phyloP scores from a whole-genome alignment of 2,888 invertebrate genomes.

The Hirtodrosophila duncani region DNA sequence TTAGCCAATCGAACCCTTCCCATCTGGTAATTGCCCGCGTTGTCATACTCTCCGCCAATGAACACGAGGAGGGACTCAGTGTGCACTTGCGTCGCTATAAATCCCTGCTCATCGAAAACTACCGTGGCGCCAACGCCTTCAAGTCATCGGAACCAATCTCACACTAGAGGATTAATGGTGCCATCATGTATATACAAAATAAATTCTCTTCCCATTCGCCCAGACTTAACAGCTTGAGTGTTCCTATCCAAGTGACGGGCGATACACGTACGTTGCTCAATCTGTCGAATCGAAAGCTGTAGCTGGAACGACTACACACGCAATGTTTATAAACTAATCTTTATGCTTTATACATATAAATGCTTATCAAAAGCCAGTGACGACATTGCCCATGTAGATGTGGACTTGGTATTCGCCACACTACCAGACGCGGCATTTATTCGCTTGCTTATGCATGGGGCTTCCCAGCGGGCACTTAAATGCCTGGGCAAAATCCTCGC shows the following conservation, averaged over 20 bases:
- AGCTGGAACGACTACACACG: neutral
- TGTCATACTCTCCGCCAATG: constrained; percentile 81
- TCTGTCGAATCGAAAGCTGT: constrained; percentile 13
- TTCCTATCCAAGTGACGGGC: too few relatives aligned
- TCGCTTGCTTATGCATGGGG: constrained; percentile 64
- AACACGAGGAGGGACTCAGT: constrained; percentile 80
- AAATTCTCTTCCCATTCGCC: too few relatives aligned
- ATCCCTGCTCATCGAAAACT: constrained; percentile 86
- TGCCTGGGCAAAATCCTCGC: constrained; percentile 65
- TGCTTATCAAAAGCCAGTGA: constrained; percentile 30
- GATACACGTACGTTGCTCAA: too few relatives aligned
- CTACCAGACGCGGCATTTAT: constrained; percentile 73
- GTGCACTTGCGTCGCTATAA: constrained; percentile 85
- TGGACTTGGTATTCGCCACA: neutral
- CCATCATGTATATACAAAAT: too few relatives aligned
- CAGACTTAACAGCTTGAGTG: too few relatives aligned
- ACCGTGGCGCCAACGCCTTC: constrained; percentile 77
- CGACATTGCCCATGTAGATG: neutral
- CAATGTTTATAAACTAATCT: too few relatives aligned
- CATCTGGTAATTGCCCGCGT: constrained; percentile 85
- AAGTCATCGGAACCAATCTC: constrained; percentile 79
- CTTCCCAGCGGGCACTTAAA: constrained; percentile 68
- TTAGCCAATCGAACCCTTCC: constrained; percentile 83
- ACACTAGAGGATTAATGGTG: constrained; percentile 67
- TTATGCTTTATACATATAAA: too few relatives aligned